Evolutionary conservation across 2,113 vertebrate genomes (phyloP), one percentile per base, ranked within the genome.

Genomic region (Strix aluco): DNA sequence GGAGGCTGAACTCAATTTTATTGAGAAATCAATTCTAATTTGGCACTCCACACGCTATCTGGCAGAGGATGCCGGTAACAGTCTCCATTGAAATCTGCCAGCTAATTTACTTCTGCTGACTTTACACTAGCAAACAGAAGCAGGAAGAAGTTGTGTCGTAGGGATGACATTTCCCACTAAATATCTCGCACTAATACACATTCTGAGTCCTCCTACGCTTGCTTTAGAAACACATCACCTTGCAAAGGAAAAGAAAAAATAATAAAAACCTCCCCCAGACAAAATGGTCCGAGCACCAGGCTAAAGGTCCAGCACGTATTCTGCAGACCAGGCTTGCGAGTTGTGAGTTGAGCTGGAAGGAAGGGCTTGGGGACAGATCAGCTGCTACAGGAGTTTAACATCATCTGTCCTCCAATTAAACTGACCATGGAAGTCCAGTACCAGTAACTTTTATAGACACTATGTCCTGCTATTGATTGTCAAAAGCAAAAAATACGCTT

Each of bases 11-110:
- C 96, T 97, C 95, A 96, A 95, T 98, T 98, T 98, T 98, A 98
- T 98, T 98, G 97, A 98, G 98, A 98, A 98, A 98, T 98, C 98
- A 98, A 98, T 98, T 98, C 97, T 98, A 97, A 98, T 97, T 98
- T 98, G 98, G 98, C 98, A 97, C 95, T 97, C 97, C 62, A 57
- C 90, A 90, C 72, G 66, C 94, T 97, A 92, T 97, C 96, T 98
- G 97, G 98, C 97, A 97, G 97, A 98, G 94, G 97, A 96, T 11
- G 1, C 96, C 58, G 83, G 94, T 96, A 97, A 97, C 91, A 96
- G 96, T 95, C 96, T 97, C 97, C 96, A 96, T 94, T 93, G 94
- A 97, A 97, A 97, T 96, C 93, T 97, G 95, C 96, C 92, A 98
- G 96, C 95, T 97, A 97, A 98, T 98, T 98, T 97, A 96, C 96